A percentile compares a stretch with the other conserved stretches of the same genome.
Conservation (phyloP, 2,888 invertebrate genomes). For the Apoderus coryli region DNA sequence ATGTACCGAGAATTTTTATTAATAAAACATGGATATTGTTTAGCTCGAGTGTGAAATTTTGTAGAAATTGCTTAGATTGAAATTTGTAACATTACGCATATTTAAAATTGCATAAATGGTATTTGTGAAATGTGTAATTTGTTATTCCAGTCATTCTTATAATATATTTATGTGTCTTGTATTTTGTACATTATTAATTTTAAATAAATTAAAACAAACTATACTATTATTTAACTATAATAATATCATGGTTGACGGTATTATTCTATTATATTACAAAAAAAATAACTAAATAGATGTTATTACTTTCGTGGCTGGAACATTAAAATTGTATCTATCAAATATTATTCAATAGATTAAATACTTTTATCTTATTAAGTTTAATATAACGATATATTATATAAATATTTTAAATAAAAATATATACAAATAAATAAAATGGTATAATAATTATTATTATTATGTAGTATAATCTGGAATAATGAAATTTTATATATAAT, state of each 20-base stretch:
- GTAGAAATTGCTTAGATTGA: too few species aligned
- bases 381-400: too few species aligned
- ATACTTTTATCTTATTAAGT: too few species aligned
- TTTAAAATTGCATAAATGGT: background rate
- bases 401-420: constrained; percentile 27
- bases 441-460: constrained; percentile 28
- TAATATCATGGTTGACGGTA: constrained; percentile 30
- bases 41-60: too few species aligned
- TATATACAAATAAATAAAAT: constrained; percentile 13
- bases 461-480: constrained; percentile 26
- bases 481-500: too few species aligned
- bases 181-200: too few species aligned
- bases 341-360: constrained; percentile 17
- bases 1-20: too few species aligned
- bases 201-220: too few species aligned
- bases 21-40: too few species aligned
- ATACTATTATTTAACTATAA: too few species aligned
- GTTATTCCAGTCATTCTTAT: constrained; percentile 30
- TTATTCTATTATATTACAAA: constrained; percentile 29
- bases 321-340: constrained; percentile 27
- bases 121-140: constrained; percentile 23
- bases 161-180: constrained; percentile 25
- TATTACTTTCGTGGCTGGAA: constrained; percentile 29
- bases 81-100: too few species aligned
- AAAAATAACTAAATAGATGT: constrained; percentile 12